Conservation (phyloP, 2,113 vertebrate species). For the Neolamprologus ventralis region DNA sequence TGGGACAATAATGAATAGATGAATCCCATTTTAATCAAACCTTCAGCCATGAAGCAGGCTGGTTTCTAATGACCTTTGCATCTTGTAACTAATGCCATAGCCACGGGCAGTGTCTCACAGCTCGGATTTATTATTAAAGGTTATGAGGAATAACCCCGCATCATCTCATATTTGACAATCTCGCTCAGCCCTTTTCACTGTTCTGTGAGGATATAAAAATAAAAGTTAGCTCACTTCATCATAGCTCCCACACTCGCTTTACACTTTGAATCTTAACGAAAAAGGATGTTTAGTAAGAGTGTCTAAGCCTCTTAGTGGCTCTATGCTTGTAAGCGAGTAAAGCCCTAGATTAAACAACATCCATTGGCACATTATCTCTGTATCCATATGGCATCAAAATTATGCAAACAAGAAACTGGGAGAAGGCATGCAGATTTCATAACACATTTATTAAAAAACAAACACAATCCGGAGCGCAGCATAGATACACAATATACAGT, state of each 20-base stretch:
- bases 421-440: not conserved
- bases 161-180: not conserved
- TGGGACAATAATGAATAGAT: not conserved
- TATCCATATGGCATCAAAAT: conserved; percentile 15
- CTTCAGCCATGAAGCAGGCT: not conserved
- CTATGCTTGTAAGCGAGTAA: conserved; percentile 28
- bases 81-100: not conserved
- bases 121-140: conserved; percentile 20
- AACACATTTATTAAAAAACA: conserved; percentile 50
- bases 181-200: not conserved
- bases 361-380: conserved; percentile 10
- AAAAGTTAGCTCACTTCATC: not conserved
- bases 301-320: conserved; percentile 42
- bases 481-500: conserved; percentile 4
- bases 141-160: conserved; percentile 1
- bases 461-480: conserved; percentile 3
- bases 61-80: conserved; percentile 4
- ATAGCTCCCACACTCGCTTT: not conserved
- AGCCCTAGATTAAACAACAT: conserved; percentile 34
- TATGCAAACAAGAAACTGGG: conserved; percentile 7
- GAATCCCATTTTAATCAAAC: conserved; percentile 15
- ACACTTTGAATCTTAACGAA: not conserved
- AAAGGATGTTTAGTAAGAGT: conserved; percentile 15
- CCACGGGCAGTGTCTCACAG: not conserved
- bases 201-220: not conserved